Conservation (phyloP, 2,797 vertebrate genomes). For the Sebastes diploproa region DNA sequence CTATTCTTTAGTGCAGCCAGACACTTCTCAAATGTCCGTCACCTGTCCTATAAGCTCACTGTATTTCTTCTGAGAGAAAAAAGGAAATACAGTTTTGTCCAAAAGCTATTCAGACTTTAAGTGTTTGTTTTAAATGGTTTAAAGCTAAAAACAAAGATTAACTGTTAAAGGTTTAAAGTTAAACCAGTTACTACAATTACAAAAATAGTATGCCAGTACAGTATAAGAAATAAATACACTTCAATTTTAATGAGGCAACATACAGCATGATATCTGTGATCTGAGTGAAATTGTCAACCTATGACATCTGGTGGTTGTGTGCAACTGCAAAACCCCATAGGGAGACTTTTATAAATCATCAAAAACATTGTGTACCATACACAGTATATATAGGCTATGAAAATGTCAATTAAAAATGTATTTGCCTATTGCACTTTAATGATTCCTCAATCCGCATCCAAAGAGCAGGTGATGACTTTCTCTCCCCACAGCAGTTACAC, state of each 20-base stretch:
- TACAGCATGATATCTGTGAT: background rate
- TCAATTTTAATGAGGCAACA: background rate
- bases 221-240: background rate
- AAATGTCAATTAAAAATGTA: background rate
- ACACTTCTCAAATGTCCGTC: background rate
- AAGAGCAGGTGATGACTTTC: background rate
- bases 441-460: background rate
- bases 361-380: background rate
- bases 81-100: background rate
- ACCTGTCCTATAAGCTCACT: background rate
- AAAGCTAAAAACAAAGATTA: background rate
- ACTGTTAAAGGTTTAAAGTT: background rate
- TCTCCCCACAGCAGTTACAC: background rate
- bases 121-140: too few relatives aligned
- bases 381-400: background rate
- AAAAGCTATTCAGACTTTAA: background rate
- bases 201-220: background rate
- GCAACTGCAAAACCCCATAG: background rate
- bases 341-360: background rate
- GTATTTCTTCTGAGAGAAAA: background rate
- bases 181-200: background rate
- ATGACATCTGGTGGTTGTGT: conserved; percentile 20
- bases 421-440: background rate
- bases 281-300: background rate
- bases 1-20: background rate